Percentiles rank a stretch among this genome's conserved stretches.
phyloP scores from a whole-genome alignment of 2,113 vertebrate species.

The Oriolus oriolus region DNA sequence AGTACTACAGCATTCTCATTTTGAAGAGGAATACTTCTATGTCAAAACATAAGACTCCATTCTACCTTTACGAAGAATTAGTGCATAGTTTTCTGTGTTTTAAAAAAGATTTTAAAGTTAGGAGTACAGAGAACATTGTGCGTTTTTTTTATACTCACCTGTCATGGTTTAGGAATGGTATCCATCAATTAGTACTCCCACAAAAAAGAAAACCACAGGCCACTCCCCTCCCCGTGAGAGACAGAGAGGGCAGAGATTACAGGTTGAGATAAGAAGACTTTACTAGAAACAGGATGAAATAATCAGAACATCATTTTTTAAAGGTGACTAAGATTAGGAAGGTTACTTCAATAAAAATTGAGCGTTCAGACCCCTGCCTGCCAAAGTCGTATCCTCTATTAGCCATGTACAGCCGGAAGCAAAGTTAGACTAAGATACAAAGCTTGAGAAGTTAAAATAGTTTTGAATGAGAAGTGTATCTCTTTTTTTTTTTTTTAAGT shows the following conservation, averaged over 20 bases:
- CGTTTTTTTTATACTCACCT: background rate
- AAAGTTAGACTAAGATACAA: background rate
- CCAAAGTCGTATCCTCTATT: background rate
- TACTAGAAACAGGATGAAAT: background rate
- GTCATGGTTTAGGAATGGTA: background rate
- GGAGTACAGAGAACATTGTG: background rate
- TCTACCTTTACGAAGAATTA: background rate
- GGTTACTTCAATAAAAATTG: background rate
- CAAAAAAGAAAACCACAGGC: background rate
- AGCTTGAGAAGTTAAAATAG: background rate
- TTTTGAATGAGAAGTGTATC: background rate
- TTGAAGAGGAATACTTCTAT: background rate
- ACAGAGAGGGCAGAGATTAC: background rate
- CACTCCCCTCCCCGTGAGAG: background rate
- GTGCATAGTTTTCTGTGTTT: background rate
- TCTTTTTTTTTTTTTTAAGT: background rate
- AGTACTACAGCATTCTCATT: background rate
- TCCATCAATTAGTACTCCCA: background rate
- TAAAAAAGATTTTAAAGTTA: background rate
- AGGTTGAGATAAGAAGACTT: background rate
- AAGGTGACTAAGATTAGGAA: background rate
- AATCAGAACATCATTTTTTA: background rate
- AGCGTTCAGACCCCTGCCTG: background rate
- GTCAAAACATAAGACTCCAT: background rate
- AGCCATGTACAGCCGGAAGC: background rate